Conservation (phyloP, 2,888 invertebrate genomes). For the Ferdinandea cuprea region DNA sequence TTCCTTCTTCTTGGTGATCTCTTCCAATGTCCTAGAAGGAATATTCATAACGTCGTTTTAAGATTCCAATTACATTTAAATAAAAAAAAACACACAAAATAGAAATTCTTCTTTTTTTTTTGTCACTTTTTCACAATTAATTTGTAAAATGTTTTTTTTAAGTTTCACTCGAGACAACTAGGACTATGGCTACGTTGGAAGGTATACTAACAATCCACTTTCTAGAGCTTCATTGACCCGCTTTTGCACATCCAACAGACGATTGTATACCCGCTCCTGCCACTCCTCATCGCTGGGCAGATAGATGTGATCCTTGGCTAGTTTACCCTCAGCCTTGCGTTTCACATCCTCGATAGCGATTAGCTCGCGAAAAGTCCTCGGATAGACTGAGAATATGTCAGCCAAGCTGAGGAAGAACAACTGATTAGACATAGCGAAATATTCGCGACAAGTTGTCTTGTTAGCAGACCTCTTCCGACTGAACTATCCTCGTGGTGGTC, state of each 20-base stretch:
- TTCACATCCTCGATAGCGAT: conserved; percentile 84
- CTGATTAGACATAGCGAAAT: conserved; percentile 79
- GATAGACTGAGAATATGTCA: conserved; percentile 87
- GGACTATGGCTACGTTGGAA: background rate
- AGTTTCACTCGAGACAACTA: conserved; percentile 12
- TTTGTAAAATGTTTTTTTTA: conserved; percentile 8
- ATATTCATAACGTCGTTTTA: conserved; percentile 30
- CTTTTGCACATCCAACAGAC: conserved; percentile 84
- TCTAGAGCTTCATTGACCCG: conserved; percentile 82
- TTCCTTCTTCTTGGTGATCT: conserved; percentile 76
- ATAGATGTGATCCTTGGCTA: conserved; percentile 79
- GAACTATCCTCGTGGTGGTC: conserved; percentile 32
- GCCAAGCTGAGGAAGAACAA: conserved; percentile 82
- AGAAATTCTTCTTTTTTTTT: conserved; percentile 9
- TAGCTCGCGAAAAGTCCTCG: conserved; percentile 86
- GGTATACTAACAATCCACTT: conserved; percentile 78
- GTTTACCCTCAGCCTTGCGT: conserved; percentile 81
- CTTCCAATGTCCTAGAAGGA: conserved; percentile 76
- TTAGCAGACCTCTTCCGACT: conserved; percentile 56
- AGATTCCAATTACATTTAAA: background rate
- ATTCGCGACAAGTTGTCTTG: conserved; percentile 52
- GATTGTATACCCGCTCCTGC: conserved; percentile 85
- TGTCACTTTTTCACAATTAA: conserved; percentile 25
- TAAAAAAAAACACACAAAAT: conserved; percentile 34
- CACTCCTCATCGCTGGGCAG: conserved; percentile 85